Evolutionary conservation across 2,888 invertebrate species (phyloP).

Genomic region (Trachelus tabidus): DNA sequence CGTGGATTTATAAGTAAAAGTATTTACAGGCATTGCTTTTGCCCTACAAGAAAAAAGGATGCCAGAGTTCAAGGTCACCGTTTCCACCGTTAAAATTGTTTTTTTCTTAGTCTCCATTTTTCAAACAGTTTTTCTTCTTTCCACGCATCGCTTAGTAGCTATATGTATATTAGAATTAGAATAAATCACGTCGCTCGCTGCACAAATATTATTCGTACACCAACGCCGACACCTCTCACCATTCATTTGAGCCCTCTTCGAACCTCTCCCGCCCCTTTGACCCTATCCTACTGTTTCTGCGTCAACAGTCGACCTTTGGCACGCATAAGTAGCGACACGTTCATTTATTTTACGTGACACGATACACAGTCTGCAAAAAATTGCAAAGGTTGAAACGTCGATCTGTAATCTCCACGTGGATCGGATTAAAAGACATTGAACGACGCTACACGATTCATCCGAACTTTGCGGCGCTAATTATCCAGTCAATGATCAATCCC

Average conservation of each 20-base stretch:
- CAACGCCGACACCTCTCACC: neutral
- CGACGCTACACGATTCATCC: neutral
- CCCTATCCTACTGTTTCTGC: neutral
- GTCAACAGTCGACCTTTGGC: neutral
- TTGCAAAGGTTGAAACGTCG: conserved; percentile 37
- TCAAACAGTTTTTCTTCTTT: neutral
- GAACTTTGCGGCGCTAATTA: neutral
- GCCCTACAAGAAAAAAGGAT: neutral
- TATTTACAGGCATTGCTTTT: neutral
- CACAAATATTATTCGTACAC: neutral
- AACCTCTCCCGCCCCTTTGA: neutral
- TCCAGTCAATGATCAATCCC: neutral
- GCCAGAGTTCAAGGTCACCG: neutral
- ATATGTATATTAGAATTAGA: neutral
- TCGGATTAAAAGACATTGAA: conserved; percentile 30
- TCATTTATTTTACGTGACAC: conserved; percentile 31
- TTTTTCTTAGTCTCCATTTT: neutral
- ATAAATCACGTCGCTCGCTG: conserved; percentile 28
- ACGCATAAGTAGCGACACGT: conserved; percentile 21
- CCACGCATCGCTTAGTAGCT: neutral
- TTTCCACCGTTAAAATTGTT: neutral
- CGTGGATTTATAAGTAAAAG: neutral
- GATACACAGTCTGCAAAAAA: conserved; percentile 19
- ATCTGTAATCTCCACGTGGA: conserved; percentile 32
- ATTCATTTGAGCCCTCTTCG: neutral